Evolutionary conservation across 2,888 invertebrate species (phyloP), one percentile per base, ranked within the genome.

Genomic region (Hoplodrina blanda): DNA sequence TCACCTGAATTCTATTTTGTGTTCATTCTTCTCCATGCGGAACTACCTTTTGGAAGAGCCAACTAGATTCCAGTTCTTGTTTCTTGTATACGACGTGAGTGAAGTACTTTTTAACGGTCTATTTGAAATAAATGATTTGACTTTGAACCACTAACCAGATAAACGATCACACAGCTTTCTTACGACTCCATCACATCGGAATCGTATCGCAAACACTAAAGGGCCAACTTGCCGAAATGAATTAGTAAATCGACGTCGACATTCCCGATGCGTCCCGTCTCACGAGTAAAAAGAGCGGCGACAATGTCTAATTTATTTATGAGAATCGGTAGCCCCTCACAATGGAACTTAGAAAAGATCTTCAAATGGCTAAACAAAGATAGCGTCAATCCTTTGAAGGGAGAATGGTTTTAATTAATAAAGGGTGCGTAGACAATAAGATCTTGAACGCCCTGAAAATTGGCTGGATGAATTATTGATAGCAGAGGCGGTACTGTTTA

Each of bases 211-310:
- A 41, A 30, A 8, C 25, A 79, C 37, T 89, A 90, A 91, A 85
- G 60, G 64, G 20, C 62, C 57, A 70, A 76, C 78, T 90, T 92
- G 93, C 92, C 94, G 90, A 94, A 94, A 93, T 93, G 91, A 93
- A 95, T 95, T 94, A 94, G 93, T 93, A 89, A 95, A 94, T 93
- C 91, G 92, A 88, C 92, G 89, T 92, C 90, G 93, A 93, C 94
- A 94, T 95, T 95, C 94, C 90, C 90, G 75, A 87, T 85, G 88
- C 86, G 91, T 89, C 91, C 86, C 86, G 86, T 84, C 89, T 80
- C 87, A 81, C 78, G 86, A 88, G 85, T 90, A 94, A 95, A 95
- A 95, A 95, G 90, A 89, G 85, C 84, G 83, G 85, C 87, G 87
- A 88, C 90, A 89, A 91, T 84, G 88, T 85, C 89, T 93, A 94